These are phyloP conservation scores for Leptopilina boulardi DNA, from an alignment of 1,140 invertebrate species.

Conservation along the genomic window DNA sequence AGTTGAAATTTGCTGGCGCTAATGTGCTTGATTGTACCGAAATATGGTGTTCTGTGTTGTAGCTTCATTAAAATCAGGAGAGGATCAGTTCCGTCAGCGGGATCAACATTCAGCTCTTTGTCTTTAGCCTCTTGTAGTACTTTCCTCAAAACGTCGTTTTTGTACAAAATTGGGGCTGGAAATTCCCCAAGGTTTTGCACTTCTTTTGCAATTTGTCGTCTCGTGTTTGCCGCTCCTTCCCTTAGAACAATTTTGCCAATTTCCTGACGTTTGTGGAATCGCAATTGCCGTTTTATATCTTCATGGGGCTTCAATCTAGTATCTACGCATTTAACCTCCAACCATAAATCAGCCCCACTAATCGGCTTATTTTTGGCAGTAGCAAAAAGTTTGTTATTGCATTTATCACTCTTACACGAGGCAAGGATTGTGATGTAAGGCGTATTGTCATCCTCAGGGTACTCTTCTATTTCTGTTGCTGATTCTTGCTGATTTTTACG, in stretches of 20 bases:
- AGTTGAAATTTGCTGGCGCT: neutral
- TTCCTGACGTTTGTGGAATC: neutral
- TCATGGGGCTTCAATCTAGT: neutral
- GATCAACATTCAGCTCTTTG: neutral
- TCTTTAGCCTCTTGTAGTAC: neutral
- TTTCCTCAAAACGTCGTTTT: neutral
- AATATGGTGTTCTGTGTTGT: neutral
- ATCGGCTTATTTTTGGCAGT: neutral
- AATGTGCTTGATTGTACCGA: neutral
- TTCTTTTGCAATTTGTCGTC: neutral
- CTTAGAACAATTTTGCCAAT: neutral
- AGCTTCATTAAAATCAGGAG: neutral
- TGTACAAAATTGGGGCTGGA: neutral
- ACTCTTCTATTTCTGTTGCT: no score
- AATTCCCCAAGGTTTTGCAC: neutral
- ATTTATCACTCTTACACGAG: neutral
- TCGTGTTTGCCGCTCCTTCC: neutral
- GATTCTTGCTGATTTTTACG: no score
- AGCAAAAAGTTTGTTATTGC: slow-evolving; percentile 5
- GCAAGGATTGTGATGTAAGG: neutral
- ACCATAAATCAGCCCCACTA: neutral
- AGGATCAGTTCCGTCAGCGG: neutral
- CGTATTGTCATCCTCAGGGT: no score
- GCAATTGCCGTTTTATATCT: neutral
- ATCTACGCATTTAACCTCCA: neutral